phyloP scores from a whole-genome alignment of 2,888 invertebrate genomes.

The Plagodis dolabraria region DNA sequence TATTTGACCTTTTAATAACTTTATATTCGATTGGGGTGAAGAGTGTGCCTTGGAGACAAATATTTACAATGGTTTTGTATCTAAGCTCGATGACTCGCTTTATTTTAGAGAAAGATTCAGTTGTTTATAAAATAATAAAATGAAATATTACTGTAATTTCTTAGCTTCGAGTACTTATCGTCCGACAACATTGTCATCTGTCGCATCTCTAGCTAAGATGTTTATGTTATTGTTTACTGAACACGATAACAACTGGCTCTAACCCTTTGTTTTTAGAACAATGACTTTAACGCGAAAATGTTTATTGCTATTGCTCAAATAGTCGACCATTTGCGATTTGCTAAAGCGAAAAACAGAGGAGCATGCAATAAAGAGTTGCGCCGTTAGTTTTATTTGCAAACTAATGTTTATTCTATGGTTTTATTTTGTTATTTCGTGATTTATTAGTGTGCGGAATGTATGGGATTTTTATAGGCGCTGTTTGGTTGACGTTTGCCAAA shows the following conservation, averaged over 20 bases:
- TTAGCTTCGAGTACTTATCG: not conserved
- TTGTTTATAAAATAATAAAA: too few relatives aligned
- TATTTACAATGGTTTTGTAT: too few relatives aligned
- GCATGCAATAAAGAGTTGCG: conserved; percentile 42
- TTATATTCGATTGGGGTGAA: too few relatives aligned
- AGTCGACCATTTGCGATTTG: conserved; percentile 24
- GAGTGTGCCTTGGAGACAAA: too few relatives aligned
- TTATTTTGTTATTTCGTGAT: conserved; percentile 30
- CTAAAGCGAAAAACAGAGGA: conserved; percentile 16
- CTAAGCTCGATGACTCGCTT: too few relatives aligned
- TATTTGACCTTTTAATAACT: too few relatives aligned
- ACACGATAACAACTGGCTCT: conserved; percentile 39
- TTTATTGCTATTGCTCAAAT: conserved; percentile 48
- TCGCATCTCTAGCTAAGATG: conserved; percentile 41
- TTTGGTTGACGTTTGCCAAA: conserved; percentile 26
- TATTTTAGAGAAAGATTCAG: too few relatives aligned
- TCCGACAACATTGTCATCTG: conserved; percentile 6
- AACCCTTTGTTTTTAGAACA: conserved; percentile 65
- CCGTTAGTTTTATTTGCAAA: conserved; percentile 31
- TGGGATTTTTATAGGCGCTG: conserved; percentile 25
- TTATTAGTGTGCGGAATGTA: conserved; percentile 29
- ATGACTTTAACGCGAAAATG: conserved; percentile 55
- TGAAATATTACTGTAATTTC: not conserved
- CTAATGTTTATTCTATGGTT: not conserved
- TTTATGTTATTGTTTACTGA: conserved; percentile 63